Evolutionary conservation across 2,888 invertebrate genomes (phyloP).

Genomic region (Agrotis segetum): DNA sequence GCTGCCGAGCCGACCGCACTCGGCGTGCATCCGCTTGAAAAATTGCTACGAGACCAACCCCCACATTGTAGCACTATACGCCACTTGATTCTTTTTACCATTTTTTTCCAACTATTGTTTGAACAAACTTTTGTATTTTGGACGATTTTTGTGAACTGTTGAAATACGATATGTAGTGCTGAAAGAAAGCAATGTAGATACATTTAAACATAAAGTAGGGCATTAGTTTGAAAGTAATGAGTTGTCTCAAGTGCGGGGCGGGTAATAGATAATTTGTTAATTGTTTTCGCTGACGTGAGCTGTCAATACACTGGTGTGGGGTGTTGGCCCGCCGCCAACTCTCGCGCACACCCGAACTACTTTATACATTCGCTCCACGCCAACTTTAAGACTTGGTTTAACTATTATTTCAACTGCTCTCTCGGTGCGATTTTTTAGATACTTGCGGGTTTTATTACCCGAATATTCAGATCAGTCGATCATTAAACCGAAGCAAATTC

Average conservation of each 20-base stretch:
- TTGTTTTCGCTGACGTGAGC: conserved; percentile 72
- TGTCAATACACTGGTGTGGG: conserved; percentile 71
- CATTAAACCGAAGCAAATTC: conserved; percentile 64
- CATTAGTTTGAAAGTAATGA: conserved; percentile 2
- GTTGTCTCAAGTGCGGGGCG: conserved; percentile 30
- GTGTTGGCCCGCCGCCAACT: conserved; percentile 80
- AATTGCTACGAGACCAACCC: conserved; percentile 52
- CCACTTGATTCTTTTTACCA: conserved; percentile 30
- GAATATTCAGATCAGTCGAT: conserved; percentile 72
- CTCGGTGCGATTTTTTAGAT: conserved; percentile 78
- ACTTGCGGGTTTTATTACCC: conserved; percentile 75
- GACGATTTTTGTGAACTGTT: not conserved
- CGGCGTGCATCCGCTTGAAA: conserved; percentile 60
- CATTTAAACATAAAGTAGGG: conserved; percentile 6
- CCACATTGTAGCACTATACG: conserved; percentile 46
- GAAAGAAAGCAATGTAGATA: not conserved
- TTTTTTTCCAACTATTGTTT: conserved; percentile 14
- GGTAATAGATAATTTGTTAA: conserved; percentile 73
- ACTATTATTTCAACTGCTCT: conserved; percentile 79
- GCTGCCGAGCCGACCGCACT: conserved; percentile 45
- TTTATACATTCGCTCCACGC: conserved; percentile 76
- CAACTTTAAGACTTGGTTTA: conserved; percentile 83
- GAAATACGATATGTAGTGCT: conserved; percentile 1
- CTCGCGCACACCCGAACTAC: conserved; percentile 73
- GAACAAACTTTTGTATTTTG: not conserved